Percentiles rank a stretch among this genome's conserved stretches.
Evolutionary conservation across 2,888 invertebrate species (phyloP).

Genomic region (Himalopsyche kuldschensis): DNA sequence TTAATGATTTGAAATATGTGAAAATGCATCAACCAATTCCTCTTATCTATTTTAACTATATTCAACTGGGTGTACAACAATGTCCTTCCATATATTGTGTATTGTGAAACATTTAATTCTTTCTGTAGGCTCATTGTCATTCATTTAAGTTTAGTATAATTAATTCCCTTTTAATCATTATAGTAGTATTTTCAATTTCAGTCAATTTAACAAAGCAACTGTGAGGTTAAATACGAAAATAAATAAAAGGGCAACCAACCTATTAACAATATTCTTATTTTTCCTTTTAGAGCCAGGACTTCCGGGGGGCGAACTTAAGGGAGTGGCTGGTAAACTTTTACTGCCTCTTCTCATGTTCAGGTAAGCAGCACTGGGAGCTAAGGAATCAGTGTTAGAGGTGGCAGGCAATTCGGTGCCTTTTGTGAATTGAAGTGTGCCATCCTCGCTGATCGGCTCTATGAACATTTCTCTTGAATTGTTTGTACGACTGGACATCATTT

Average conservation of each 20-base stretch:
- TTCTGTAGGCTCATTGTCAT: too few relatives aligned
- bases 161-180: too few relatives aligned
- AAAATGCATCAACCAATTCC: slow-evolving; percentile 45
- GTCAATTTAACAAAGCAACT: too few relatives aligned
- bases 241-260: slow-evolving; percentile 66
- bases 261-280: slow-evolving; percentile 58
- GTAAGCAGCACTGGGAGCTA: slow-evolving; percentile 47
- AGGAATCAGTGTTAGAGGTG: slow-evolving; percentile 43
- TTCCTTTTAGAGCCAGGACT: slow-evolving; percentile 64
- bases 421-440: slow-evolving; percentile 39
- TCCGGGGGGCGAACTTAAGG: slow-evolving; percentile 62
- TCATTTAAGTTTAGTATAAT: too few relatives aligned
- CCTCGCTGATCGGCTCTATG: slow-evolving; percentile 49
- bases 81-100: slow-evolving; percentile 10
- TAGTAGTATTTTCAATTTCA: too few relatives aligned
- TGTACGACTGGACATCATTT: slow-evolving; percentile 59
- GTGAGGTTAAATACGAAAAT: too few relatives aligned
- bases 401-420: slow-evolving; percentile 42
- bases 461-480: slow-evolving; percentile 52
- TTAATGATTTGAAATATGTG: background rate
- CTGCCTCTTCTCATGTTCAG: slow-evolving; percentile 63
- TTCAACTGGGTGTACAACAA: background rate
- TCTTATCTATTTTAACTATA: slow-evolving; percentile 42
- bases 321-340: slow-evolving; percentile 71
- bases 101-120: too few relatives aligned